Percentiles rank a stretch among this genome's conserved stretches.
Evolutionary conservation across 2,888 invertebrate genomes (phyloP).

Genomic region (Zaprionus obscuricornis): DNA sequence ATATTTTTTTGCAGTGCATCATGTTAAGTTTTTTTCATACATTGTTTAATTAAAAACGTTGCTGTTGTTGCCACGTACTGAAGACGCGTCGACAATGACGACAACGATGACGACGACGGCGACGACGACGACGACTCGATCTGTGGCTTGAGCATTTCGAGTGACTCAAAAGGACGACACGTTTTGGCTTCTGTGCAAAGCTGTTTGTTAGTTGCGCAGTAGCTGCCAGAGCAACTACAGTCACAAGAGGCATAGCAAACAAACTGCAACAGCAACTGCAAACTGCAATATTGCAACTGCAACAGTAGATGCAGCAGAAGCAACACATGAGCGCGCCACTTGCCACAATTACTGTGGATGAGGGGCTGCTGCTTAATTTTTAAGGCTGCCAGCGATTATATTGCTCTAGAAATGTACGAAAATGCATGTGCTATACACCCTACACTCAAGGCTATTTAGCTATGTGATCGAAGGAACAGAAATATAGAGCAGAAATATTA

Average conservation of each 20-base stretch:
- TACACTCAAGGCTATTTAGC: not conserved
- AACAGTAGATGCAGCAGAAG: constrained; percentile 33
- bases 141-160: constrained; percentile 44
- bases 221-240: constrained; percentile 27
- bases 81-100: no score
- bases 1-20: constrained; percentile 5
- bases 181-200: constrained; percentile 75
- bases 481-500: not conserved
- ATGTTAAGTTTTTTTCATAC: constrained; percentile 61
- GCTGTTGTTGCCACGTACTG: constrained; percentile 52
- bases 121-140: constrained; percentile 44
- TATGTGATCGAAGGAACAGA: not conserved
- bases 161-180: constrained; percentile 78
- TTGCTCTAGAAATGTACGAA: constrained; percentile 80
- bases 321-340: constrained; percentile 55
- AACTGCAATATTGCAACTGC: no score
- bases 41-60: constrained; percentile 82
- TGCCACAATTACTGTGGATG: constrained; percentile 71
- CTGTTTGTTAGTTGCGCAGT: constrained; percentile 56
- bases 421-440: constrained; percentile 38
- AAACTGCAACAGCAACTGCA: constrained; percentile 23
- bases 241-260: constrained; percentile 46
- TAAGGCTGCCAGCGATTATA: constrained; percentile 72
- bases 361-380: constrained; percentile 71
- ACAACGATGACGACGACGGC: constrained; percentile 66